phyloP scores from a whole-genome alignment of 1,140 invertebrate species.

The Dendrolimus kikuchii region DNA sequence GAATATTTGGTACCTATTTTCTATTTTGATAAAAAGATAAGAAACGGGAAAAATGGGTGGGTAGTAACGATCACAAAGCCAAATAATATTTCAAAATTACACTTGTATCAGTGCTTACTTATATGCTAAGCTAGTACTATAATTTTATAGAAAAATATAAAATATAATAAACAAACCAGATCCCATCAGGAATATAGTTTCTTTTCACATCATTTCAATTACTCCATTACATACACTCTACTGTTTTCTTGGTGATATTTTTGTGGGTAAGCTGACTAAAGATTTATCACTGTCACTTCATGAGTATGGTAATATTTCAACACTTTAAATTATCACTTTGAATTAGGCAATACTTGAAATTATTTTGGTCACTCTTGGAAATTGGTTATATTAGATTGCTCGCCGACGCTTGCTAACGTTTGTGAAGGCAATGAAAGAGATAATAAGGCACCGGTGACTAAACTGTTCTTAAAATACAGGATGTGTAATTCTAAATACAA shows the following conservation, averaged over 20 bases:
- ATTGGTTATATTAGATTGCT: too few species aligned
- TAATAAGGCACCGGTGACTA: too few species aligned
- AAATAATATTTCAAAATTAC: neutral
- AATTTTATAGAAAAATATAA: neutral
- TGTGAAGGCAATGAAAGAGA: too few species aligned
- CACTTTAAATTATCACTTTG: too few species aligned
- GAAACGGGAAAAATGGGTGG: neutral
- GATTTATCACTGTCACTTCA: too few species aligned
- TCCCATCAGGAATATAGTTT: constrained; percentile 12
- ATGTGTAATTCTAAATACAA: too few species aligned
- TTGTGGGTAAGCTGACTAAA: neutral
- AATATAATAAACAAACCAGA: constrained; percentile 9
- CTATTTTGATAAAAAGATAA: too few species aligned
- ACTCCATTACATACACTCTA: neutral
- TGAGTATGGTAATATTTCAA: too few species aligned
- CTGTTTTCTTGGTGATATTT: neutral
- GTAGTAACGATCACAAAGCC: neutral
- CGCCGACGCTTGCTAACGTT: too few species aligned
- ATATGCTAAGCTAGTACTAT: neutral
- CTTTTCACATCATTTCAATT: constrained; percentile 11
- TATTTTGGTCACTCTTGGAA: too few species aligned
- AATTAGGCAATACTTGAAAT: too few species aligned
- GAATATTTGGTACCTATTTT: neutral
- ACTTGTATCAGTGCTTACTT: neutral
- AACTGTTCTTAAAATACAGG: too few species aligned